These are phyloP conservation scores for Cecidostiba fungosa DNA, from an alignment of 2,888 invertebrate genomes.

Conservation along the genomic window DNA sequence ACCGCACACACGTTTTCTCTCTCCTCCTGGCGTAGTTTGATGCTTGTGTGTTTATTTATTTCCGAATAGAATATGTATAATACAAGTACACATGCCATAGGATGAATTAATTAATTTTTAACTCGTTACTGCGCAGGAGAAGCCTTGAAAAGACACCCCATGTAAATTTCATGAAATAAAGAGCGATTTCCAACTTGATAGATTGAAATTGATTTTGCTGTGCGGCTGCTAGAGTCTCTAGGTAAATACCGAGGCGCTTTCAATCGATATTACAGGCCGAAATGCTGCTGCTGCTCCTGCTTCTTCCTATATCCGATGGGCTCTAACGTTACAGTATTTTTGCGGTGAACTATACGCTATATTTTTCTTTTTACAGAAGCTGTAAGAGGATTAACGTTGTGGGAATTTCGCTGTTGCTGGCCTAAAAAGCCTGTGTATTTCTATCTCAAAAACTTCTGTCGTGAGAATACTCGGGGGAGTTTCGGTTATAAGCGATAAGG, in stretches of 20 bases:
- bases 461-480: not conserved
- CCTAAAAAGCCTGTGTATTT: not conserved
- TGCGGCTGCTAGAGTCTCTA: not conserved
- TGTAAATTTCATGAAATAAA: not conserved
- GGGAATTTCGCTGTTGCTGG: no score
- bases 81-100: not conserved
- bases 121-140: not conserved
- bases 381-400: not conserved
- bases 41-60: not conserved
- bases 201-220: slow-evolving; percentile 3
- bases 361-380: no score
- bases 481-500: not conserved
- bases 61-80: not conserved
- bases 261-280: not conserved
- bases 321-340: no score
- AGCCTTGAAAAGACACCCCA: not conserved
- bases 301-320: no score
- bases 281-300: not conserved
- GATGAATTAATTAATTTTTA: not conserved
- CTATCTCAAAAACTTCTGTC: not conserved
- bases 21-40: not conserved
- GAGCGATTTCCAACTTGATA: slow-evolving; percentile 10
- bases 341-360: no score
- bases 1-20: not conserved
- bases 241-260: not conserved